A percentile compares a stretch with the other conserved stretches of the same genome.
Conservation (phyloP, 1,140 invertebrate species). For the Tachypleus tridentatus region DNA sequence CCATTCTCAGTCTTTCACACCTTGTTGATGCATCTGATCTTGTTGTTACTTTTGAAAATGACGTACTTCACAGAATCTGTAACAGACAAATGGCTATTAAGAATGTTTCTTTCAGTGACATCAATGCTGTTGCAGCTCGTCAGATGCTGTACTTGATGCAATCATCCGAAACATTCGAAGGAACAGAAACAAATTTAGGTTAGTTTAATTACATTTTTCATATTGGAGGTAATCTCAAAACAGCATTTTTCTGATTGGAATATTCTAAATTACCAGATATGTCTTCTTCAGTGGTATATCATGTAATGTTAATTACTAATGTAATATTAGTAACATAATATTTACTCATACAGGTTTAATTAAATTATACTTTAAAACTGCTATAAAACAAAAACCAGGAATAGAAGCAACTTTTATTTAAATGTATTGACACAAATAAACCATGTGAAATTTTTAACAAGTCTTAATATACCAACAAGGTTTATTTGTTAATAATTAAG, state of each 20-base stretch:
- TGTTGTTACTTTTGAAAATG: constrained; percentile 36
- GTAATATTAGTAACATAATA: too few species aligned
- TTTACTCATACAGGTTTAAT: too few species aligned
- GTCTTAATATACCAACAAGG: too few species aligned
- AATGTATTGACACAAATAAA: too few species aligned
- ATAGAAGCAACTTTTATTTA: too few species aligned
- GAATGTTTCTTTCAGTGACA: constrained; percentile 29
- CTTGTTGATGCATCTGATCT: constrained; percentile 35
- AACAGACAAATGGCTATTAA: constrained; percentile 31
- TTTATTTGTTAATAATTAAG: too few species aligned
- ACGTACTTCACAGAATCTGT: constrained; percentile 34
- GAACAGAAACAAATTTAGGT: not conserved
- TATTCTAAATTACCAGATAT: not conserved
- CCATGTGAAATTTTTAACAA: too few species aligned
- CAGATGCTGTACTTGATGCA: constrained; percentile 32
- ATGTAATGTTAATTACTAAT: not conserved
- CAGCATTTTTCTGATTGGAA: not conserved
- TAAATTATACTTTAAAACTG: too few species aligned
- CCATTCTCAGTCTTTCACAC: constrained; percentile 34
- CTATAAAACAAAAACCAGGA: too few species aligned
- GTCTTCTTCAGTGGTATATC: not conserved
- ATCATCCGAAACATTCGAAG: constrained; percentile 21
- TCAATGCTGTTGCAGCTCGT: constrained; percentile 34
- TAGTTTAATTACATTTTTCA: not conserved
- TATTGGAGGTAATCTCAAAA: not conserved